Base-by-base conservation (phyloP, 2,113 vertebrate species). In the Xiphophorus couchianus region DNA sequence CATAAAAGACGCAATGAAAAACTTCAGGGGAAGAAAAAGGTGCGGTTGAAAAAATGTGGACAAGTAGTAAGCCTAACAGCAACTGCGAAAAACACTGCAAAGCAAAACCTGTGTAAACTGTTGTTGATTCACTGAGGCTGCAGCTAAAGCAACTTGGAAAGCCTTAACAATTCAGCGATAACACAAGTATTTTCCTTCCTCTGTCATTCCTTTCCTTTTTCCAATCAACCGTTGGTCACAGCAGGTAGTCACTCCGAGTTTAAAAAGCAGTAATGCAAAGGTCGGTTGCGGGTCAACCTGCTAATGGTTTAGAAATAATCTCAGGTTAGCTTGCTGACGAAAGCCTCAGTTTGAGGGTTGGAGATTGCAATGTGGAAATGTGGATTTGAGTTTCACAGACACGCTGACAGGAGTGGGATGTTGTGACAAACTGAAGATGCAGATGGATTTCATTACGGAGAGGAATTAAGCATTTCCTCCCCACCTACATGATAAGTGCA, bases 341-440 rank as follows among this genome's bases (percentile, higher is more conserved):
- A 29, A 4, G 15, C 13, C 28, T 17, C 29, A 62, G 28, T 29
- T 15, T 19, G 61, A 17, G 61, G 61, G 28, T 22, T 62, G 61
- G 29, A 19, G 28, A 29, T 5, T 62, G 9, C 19, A 54, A 37
- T 37, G 22, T 7, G 25, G 51, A 9, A 54, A 54, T n/a, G 19
- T 54, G 51, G 51, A 54, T 54, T 54, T 54, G 51, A 54, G 61
- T 62, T 62, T 62, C 28, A 30, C 61, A 31, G 28, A 62, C 28
- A 30, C 0, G 22, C 22, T 35, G 54, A 61, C 0, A 29, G 44
- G 29, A 62, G 66, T 58, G 1, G 51, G 72, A 33, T 44, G 71
- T 28, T 73, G 42, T 66, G 29, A 70, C 71, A 70, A 28, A 51
- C n/a, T 64, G 3, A 77, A 66, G 44, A 69, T 62, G 64, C 61